phyloP scores from a whole-genome alignment of 37 sponge, comb jelly and placozoan genomes.

The Oopsacas minuta region DNA sequence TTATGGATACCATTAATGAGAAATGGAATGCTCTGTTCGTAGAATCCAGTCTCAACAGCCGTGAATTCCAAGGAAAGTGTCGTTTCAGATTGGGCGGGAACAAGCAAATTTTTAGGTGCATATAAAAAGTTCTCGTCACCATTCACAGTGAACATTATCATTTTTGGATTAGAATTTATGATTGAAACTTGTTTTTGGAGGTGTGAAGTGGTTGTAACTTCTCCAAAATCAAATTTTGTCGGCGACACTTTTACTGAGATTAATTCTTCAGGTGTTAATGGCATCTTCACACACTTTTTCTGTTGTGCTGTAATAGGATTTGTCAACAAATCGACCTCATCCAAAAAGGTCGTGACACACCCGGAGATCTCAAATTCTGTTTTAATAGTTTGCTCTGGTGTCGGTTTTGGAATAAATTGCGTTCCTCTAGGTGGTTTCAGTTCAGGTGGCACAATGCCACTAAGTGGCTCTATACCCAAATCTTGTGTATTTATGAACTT shows the following conservation, averaged over 20 bases:
- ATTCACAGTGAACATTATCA: background rate
- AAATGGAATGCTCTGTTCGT: slow-evolving; percentile 5
- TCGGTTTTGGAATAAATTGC: background rate
- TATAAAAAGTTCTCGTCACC: background rate
- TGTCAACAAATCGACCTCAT: background rate
- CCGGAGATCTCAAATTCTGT: background rate
- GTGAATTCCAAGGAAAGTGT: background rate
- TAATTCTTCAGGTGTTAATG: slow-evolving; percentile 7
- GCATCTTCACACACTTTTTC: background rate
- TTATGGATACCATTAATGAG: background rate
- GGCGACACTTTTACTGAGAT: slow-evolving; percentile 11
- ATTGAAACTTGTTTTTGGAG: background rate
- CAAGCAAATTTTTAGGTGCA: background rate
- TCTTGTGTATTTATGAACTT: background rate
- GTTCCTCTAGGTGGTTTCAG: background rate
- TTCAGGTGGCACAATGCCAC: background rate
- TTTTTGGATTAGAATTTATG: background rate
- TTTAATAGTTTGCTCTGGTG: background rate
- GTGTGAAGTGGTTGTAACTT: background rate
- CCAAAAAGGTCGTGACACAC: background rate
- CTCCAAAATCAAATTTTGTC: background rate
- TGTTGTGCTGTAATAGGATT: background rate
- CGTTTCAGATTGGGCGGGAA: slow-evolving; percentile 8
- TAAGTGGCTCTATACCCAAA: background rate
- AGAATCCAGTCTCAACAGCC: background rate